These are phyloP conservation scores for Aphidius gifuensis DNA, from an alignment of 1,140 invertebrate genomes.

Conservation along the genomic window DNA sequence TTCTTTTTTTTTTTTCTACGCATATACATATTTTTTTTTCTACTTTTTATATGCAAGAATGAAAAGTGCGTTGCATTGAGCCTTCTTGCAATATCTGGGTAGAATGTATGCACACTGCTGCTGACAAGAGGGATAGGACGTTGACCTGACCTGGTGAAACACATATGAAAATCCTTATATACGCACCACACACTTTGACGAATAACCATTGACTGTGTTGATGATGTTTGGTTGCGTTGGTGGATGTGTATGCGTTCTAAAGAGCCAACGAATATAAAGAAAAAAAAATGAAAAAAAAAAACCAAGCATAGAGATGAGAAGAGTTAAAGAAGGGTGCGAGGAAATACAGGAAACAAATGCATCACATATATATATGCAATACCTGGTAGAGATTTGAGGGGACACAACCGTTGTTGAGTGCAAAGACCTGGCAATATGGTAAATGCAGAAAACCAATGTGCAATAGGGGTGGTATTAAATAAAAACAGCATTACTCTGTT, in stretches of 20 bases:
- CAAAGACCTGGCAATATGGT: conserved; percentile 13
- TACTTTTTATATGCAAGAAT: conserved; percentile 19
- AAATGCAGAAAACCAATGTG: neutral
- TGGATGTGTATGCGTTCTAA: neutral
- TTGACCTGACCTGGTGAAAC: conserved; percentile 58
- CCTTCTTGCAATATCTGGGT: conserved; percentile 6
- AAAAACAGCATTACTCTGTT: too few species aligned
- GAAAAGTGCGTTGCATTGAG: conserved; percentile 22
- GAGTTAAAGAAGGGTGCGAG: conserved; percentile 4
- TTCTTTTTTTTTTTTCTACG: conserved; percentile 14
- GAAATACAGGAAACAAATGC: conserved; percentile 7
- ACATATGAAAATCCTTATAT: conserved; percentile 52
- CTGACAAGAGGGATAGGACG: conserved; percentile 42
- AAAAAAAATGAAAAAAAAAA: neutral
- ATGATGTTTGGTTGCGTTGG: conserved; percentile 14
- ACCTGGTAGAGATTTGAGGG: conserved; percentile 2
- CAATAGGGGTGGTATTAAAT: neutral
- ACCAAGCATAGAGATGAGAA: conserved; percentile 12
- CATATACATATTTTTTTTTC: conserved; percentile 14
- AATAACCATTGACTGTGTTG: neutral
- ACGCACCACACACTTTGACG: neutral
- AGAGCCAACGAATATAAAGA: conserved; percentile 6
- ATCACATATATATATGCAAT: neutral
- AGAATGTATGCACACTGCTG: conserved; percentile 15
- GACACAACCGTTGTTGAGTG: neutral